A percentile compares a stretch with the other conserved stretches of the same genome.
Evolutionary conservation across 2,888 invertebrate species (phyloP).

Genomic region (Anaspis maculata): DNA sequence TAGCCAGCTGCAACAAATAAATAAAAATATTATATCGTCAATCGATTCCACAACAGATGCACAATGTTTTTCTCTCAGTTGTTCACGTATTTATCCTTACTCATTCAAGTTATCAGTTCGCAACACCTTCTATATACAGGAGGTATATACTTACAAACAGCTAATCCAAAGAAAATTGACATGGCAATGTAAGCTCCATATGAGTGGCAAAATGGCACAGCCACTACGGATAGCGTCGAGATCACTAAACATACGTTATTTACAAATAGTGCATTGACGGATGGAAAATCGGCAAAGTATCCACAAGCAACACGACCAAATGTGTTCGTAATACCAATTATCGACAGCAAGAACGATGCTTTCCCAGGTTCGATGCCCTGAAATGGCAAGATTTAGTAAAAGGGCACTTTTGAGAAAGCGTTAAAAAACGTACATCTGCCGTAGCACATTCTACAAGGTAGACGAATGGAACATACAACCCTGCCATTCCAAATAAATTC

Average conservation of each 20-base stretch:
- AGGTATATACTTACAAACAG: conserved; percentile 78
- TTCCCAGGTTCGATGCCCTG: conserved; percentile 63
- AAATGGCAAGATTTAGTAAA: too few relatives aligned
- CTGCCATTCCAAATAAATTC: conserved; percentile 95
- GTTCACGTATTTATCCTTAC: too few relatives aligned
- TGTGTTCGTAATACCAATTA: conserved; percentile 91
- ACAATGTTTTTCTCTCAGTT: neutral
- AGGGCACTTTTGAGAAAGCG: too few relatives aligned
- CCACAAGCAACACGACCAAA: conserved; percentile 85
- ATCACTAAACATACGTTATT: conserved; percentile 89
- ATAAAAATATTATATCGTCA: neutral
- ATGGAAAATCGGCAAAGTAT: conserved; percentile 83
- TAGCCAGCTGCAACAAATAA: conserved; percentile 84
- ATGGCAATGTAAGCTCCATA: conserved; percentile 71
- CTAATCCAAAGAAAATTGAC: conserved; percentile 84
- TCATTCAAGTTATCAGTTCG: too few relatives aligned
- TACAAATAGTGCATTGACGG: conserved; percentile 84
- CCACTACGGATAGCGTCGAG: conserved; percentile 76
- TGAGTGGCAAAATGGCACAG: conserved; percentile 74
- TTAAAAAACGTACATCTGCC: conserved; percentile 60
- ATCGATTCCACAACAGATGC: neutral
- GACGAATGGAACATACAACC: conserved; percentile 93
- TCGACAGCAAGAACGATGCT: conserved; percentile 70
- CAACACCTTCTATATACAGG: too few relatives aligned
- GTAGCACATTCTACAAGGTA: conserved; percentile 81